A percentile compares a stretch with the other conserved stretches of the same genome.
These are phyloP conservation scores for Adelognathus sp. DNA, from an alignment of 2,888 invertebrate genomes.

Conservation along the genomic window DNA sequence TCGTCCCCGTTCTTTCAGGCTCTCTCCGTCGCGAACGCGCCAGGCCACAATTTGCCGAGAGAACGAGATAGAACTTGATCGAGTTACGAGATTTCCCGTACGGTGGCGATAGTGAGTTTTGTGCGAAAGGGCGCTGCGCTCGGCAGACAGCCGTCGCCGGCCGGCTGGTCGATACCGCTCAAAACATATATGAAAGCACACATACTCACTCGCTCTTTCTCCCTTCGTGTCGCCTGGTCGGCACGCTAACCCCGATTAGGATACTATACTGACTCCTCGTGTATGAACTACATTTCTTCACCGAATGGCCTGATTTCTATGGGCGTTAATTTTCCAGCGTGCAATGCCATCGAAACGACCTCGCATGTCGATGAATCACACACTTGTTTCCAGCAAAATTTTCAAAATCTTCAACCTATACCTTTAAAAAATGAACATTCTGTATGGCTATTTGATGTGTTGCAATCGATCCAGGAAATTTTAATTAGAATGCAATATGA, in stretches of 20 bases:
- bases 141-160: slow-evolving; percentile 55
- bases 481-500: neutral
- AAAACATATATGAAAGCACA: slow-evolving; percentile 64
- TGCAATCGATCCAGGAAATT: neutral
- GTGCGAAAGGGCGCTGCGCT: slow-evolving; percentile 60
- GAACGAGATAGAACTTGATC: slow-evolving; percentile 17
- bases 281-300: slow-evolving; percentile 42
- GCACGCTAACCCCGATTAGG: slow-evolving; percentile 76
- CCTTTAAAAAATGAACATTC: no score
- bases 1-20: no score
- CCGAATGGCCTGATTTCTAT: slow-evolving; percentile 59
- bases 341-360: slow-evolving; percentile 40
- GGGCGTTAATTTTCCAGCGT: slow-evolving; percentile 51
- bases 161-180: slow-evolving; percentile 69
- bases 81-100: slow-evolving; percentile 39
- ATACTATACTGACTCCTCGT: slow-evolving; percentile 53
- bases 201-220: no score
- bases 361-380: slow-evolving; percentile 31
- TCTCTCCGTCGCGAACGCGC: neutral
- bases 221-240: slow-evolving; percentile 67
- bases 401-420: neutral
- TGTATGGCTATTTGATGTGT: no score
- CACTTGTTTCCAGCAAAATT: neutral
- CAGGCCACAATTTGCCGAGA: slow-evolving; percentile 17
- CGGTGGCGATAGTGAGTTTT: slow-evolving; percentile 46